Evolutionary conservation across 2,888 invertebrate genomes (phyloP).

Genomic region (Pristionchus japonicus): DNA sequence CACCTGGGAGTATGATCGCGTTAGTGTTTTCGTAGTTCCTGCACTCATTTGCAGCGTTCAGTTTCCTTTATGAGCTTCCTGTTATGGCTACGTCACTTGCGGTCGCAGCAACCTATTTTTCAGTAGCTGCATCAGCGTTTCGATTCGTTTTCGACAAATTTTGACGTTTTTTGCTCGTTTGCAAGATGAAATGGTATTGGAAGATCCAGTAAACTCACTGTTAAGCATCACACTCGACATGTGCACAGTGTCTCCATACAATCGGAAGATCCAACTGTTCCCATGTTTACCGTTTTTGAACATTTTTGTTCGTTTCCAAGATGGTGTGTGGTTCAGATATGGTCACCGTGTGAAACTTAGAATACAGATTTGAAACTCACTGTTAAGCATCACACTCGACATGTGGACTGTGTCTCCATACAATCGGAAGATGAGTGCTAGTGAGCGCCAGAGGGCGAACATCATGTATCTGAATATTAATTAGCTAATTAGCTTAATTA

Average conservation of each 20-base stretch:
- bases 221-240: slow-evolving; percentile 18
- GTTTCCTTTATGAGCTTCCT: too few relatives aligned
- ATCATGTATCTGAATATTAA: slow-evolving; percentile 41
- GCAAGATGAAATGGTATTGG: too few relatives aligned
- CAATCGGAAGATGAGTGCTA: slow-evolving; percentile 20
- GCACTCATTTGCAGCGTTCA: too few relatives aligned
- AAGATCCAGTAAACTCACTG: slow-evolving; percentile 34
- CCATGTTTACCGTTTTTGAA: too few relatives aligned
- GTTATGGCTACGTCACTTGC: too few relatives aligned
- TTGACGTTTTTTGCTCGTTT: too few relatives aligned
- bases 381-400: slow-evolving; percentile 8
- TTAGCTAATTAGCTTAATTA: background rate
- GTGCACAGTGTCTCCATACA: slow-evolving; percentile 23
- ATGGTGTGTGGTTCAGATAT: too few relatives aligned
- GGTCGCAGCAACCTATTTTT: too few relatives aligned
- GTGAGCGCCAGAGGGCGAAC: slow-evolving; percentile 21
- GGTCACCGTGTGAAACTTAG: too few relatives aligned
- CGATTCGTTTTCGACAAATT: too few relatives aligned
- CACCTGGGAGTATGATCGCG: background rate
- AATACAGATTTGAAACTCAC: background rate
- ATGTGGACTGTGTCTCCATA: slow-evolving; percentile 31
- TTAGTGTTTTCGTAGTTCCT: background rate
- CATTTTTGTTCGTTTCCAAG: too few relatives aligned
- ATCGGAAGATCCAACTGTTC: slow-evolving; percentile 31
- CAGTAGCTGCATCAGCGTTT: too few relatives aligned